Percentiles rank a stretch among this genome's conserved stretches.
Evolutionary conservation across 2,888 invertebrate species (phyloP).

Genomic region (Nomada hirtipes): DNA sequence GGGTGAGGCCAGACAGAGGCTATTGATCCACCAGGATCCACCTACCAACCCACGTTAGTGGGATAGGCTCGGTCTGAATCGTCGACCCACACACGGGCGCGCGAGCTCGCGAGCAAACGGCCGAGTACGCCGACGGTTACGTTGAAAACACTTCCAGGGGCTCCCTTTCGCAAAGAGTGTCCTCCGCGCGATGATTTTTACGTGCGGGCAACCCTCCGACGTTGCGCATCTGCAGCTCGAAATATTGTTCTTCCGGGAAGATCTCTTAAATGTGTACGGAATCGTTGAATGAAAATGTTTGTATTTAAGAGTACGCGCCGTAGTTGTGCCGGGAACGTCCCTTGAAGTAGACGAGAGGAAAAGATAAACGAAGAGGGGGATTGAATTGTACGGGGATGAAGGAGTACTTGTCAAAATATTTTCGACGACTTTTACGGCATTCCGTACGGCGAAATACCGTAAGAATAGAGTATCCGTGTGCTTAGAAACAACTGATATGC

Average conservation of each 20-base stretch:
- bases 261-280: neutral
- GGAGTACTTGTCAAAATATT: constrained; percentile 6
- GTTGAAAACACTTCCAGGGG: constrained; percentile 22
- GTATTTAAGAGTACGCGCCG: no score
- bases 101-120: neutral
- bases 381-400: neutral
- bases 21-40: constrained; percentile 82
- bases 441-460: constrained; percentile 11
- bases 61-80: constrained; percentile 82
- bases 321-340: neutral
- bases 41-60: constrained; percentile 79
- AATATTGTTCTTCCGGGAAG: neutral
- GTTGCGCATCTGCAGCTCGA: neutral
- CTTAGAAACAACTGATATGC: constrained; percentile 49
- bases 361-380: neutral
- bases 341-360: neutral
- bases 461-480: constrained; percentile 13
- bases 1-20: constrained; percentile 83
- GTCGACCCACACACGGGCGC: constrained; percentile 70
- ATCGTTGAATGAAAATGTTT: neutral
- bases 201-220: constrained; percentile 21
- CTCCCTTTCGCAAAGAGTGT: constrained; percentile 22
- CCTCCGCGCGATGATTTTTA: constrained; percentile 30
- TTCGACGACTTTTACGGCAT: neutral
- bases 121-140: constrained; percentile 5